Conservation (phyloP, 2,888 invertebrate genomes). For the Harpagoxenus sublaevis region DNA sequence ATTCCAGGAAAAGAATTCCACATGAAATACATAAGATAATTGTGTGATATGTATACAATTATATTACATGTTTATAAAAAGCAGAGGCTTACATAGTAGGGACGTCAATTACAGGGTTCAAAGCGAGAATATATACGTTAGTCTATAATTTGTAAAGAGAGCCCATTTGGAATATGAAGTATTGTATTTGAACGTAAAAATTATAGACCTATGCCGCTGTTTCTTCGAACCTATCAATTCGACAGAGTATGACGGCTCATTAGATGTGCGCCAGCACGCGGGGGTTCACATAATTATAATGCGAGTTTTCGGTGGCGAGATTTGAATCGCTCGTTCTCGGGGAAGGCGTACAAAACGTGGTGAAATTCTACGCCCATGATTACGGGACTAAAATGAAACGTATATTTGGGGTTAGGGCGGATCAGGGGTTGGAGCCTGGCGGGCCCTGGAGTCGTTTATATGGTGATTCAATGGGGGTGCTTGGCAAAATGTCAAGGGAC, state of each 20-base stretch:
- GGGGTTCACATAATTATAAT: constrained; percentile 10
- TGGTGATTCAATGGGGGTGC: constrained; percentile 83
- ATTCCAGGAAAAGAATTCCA: neutral
- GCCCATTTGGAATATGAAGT: neutral
- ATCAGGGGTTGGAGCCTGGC: constrained; percentile 79
- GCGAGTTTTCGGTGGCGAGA: constrained; percentile 2
- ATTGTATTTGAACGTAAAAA: neutral
- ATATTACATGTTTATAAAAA: neutral
- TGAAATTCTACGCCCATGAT: constrained; percentile 69
- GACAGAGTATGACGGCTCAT: neutral
- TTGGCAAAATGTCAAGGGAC: constrained; percentile 84
- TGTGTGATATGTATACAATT: neutral
- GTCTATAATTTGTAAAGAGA: constrained; percentile 20
- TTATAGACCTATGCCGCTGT: neutral
- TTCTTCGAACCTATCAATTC: constrained; percentile 1
- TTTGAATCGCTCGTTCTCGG: constrained; percentile 25
- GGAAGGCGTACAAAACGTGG: constrained; percentile 13
- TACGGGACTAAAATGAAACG: constrained; percentile 79
- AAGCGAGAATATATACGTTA: neutral
- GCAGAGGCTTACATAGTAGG: neutral
- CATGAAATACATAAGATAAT: neutral
- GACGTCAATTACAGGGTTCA: neutral
- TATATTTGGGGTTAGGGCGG: constrained; percentile 83
- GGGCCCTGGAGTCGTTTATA: constrained; percentile 82
- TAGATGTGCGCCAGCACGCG: neutral